Base-by-base conservation (phyloP, 2,113 vertebrate species). In the Conger conger region DNA sequence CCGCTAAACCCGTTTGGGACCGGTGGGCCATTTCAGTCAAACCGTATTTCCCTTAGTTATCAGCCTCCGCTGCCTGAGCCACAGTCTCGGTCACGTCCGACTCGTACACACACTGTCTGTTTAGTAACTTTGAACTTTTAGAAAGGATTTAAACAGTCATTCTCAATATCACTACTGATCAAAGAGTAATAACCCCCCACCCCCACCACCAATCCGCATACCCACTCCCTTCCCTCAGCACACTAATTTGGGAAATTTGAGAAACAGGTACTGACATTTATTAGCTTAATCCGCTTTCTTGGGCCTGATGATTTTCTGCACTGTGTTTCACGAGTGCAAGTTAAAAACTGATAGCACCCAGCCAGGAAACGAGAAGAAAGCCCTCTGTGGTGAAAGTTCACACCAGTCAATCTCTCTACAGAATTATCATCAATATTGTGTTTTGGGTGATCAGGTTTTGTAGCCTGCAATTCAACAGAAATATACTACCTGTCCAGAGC, bases 201-300 rank as follows among this genome's bases (percentile, higher is more conserved):
- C 45, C 11, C 45, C 45, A 15, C 45, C 40, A 42, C 40, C 40
- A 1, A 0, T 9, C 40, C 9, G 4, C 40, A 50, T 13, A 50
- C 40, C 40, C 40, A 3, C 40, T 42, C 1, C 45, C 45, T 63
- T 40, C 91, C 92, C 92, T 88, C 92, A 91, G 91, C 79, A 33
- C 86, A 89, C 88, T 90, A 94, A 95, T 88, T 92, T 86, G 93
- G 91, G 93, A 93, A 94, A 88, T 90, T 89, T 23, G 45, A 83
- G 82, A 94, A 92, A 90, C 93, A 87, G 86, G 90, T 92, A 90
- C 91, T 89, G 91, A 94, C 90, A 94, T 94, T 95, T 94, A 81
- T 89, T 91, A 86, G 87, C 89, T 89, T 95, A 95, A 94, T 95
- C 92, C 93, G 90, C 91, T 92, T 93, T 92, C 94, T 95, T 95